Percentiles rank a stretch among this genome's conserved stretches.
These are phyloP conservation scores for Microcebus tavaratra DNA, from an alignment of 2,113 vertebrate genomes.

Conservation along the genomic window DNA sequence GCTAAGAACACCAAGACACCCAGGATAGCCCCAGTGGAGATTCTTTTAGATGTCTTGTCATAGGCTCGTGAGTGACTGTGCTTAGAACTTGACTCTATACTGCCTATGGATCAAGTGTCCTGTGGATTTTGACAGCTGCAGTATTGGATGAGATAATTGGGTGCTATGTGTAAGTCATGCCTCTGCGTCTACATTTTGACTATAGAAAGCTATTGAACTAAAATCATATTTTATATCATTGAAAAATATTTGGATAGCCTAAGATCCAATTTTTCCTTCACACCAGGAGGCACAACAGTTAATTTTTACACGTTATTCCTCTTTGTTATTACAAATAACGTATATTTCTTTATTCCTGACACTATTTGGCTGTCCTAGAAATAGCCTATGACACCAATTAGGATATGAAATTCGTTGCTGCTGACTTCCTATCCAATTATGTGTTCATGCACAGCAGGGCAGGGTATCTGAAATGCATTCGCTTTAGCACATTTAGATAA, in stretches of 20 bases:
- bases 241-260: constrained; percentile 10
- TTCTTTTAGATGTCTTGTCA: neutral
- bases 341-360: neutral
- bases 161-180: neutral
- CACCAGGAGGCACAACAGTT: neutral
- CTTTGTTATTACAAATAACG: neutral
- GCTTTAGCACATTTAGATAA: constrained; percentile 60
- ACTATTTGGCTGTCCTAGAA: neutral
- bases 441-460: neutral
- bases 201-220: neutral
- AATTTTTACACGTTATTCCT: neutral
- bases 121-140: constrained; percentile 54
- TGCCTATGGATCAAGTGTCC: neutral
- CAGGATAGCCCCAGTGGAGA: neutral
- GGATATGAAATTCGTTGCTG: neutral
- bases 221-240: neutral
- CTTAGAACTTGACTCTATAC: neutral
- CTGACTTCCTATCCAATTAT: neutral
- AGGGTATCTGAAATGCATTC: constrained; percentile 5
- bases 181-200: neutral
- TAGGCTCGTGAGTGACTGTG: accelerated
- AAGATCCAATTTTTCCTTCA: neutral
- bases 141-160: neutral
- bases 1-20: neutral
- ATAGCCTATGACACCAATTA: neutral